Conservation (phyloP, 2,888 invertebrate genomes). For the Ligdia adustata region DNA sequence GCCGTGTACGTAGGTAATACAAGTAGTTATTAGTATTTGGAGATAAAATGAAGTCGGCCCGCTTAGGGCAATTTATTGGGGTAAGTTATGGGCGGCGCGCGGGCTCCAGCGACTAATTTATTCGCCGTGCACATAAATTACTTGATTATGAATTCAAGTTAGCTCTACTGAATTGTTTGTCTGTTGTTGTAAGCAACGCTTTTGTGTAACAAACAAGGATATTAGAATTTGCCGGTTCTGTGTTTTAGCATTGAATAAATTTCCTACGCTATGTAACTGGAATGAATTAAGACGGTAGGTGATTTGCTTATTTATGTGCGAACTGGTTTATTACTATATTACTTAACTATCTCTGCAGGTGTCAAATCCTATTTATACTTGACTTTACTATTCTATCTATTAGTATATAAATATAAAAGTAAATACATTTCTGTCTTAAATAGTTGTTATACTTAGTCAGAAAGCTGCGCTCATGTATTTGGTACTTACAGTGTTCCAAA, state of each 20-base stretch:
- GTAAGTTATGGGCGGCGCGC: conserved; percentile 83
- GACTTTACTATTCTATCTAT: no score
- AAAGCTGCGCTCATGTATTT: no score
- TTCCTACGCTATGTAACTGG: conserved; percentile 37
- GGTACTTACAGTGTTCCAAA: no score
- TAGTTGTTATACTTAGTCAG: no score
- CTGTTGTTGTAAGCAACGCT: conserved; percentile 78
- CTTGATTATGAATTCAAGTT: conserved; percentile 84
- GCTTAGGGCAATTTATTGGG: conserved; percentile 83
- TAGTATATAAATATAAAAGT: no score
- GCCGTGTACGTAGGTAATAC: conserved; percentile 68
- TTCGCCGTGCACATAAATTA: conserved; percentile 85
- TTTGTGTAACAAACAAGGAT: conserved; percentile 77
- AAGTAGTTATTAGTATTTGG: conserved; percentile 82
- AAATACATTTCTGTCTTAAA: no score
- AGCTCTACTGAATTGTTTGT: conserved; percentile 81
- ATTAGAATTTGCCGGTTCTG: conserved; percentile 67
- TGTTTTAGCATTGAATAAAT: conserved; percentile 56
- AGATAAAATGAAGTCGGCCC: conserved; percentile 83
- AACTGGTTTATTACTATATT: conserved; percentile 30
- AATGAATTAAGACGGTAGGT: conserved; percentile 33
- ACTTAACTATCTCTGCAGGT: conserved; percentile 17
- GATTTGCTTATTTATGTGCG: conserved; percentile 34
- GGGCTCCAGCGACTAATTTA: conserved; percentile 81
- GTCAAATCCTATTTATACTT: conserved; percentile 25